phyloP scores from a whole-genome alignment of 1,140 invertebrate genomes.

The Lasioglossum albipes region DNA sequence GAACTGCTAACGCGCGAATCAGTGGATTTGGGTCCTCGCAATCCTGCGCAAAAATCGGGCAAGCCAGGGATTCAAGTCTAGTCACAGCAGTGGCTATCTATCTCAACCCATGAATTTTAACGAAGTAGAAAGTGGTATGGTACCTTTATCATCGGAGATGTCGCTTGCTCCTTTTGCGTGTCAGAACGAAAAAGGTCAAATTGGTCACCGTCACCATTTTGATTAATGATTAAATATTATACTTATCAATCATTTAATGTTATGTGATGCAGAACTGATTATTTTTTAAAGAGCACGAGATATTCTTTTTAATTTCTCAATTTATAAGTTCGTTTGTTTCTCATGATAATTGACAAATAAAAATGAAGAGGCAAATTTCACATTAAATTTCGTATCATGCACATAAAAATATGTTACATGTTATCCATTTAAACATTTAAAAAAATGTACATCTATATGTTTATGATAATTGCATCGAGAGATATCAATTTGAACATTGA shows the following conservation, averaged over 20 bases:
- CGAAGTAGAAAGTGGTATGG: constrained; percentile 79
- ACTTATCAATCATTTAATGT: constrained; percentile 70
- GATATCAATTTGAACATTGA: constrained; percentile 50
- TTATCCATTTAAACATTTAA: constrained; percentile 44
- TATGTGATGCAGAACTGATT: constrained; percentile 67
- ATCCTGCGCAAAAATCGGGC: constrained; percentile 87
- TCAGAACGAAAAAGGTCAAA: constrained; percentile 82
- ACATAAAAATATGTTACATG: constrained; percentile 50
- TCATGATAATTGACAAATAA: constrained; percentile 40
- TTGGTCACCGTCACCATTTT: constrained; percentile 81
- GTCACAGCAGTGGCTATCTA: constrained; percentile 79
- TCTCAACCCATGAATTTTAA: constrained; percentile 78
- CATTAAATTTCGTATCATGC: constrained; percentile 52
- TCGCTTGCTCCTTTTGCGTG: constrained; percentile 81
- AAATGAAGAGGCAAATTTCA: constrained; percentile 35
- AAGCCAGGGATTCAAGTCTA: constrained; percentile 81
- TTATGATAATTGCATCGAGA: constrained; percentile 35
- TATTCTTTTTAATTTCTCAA: constrained; percentile 42
- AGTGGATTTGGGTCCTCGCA: constrained; percentile 99
- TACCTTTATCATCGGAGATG: constrained; percentile 81
- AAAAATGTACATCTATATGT: constrained; percentile 50
- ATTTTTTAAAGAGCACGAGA: constrained; percentile 80
- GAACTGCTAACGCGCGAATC: constrained; percentile 97
- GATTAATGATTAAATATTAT: constrained; percentile 75
- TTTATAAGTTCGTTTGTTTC: constrained; percentile 33